These are phyloP conservation scores for Nymphalis c-album DNA, from an alignment of 2,888 invertebrate species.

Conservation along the genomic window DNA sequence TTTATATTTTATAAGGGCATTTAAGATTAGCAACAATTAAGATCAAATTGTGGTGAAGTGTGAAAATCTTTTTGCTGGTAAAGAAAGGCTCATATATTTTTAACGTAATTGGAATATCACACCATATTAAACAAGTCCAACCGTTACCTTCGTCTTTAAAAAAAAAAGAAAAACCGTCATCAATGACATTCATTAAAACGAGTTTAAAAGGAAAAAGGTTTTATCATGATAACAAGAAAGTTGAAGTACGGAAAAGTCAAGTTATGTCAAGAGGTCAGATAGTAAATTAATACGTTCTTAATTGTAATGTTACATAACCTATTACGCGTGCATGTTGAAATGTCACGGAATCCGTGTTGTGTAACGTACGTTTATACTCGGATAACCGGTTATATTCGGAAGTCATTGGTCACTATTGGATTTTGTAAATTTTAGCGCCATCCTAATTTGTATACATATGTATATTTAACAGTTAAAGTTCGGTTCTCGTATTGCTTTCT, in stretches of 20 bases:
- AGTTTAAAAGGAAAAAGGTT: neutral
- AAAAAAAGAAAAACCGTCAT: neutral
- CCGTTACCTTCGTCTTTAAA: too few species aligned
- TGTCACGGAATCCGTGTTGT: conserved; percentile 19
- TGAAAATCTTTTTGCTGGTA: too few species aligned
- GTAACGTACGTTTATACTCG: conserved; percentile 1
- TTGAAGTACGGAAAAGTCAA: conserved; percentile 10
- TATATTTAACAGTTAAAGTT: neutral
- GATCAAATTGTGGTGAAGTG: too few species aligned
- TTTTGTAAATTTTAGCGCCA: neutral
- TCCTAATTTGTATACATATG: neutral
- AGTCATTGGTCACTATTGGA: neutral
- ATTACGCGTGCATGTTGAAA: conserved; percentile 29
- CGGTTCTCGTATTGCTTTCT: neutral
- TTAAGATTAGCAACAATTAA: too few species aligned
- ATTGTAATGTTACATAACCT: conserved; percentile 26
- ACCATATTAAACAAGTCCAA: too few species aligned
- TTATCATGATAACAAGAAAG: neutral
- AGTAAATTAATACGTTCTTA: conserved; percentile 19
- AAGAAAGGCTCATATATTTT: too few species aligned
- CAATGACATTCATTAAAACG: neutral
- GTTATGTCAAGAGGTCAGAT: conserved; percentile 24
- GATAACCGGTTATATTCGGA: conserved; percentile 5
- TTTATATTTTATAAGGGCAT: too few species aligned
- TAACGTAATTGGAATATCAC: too few species aligned